phyloP scores from a whole-genome alignment of 2,797 vertebrate genomes.

The Aplochiton taeniatus region DNA sequence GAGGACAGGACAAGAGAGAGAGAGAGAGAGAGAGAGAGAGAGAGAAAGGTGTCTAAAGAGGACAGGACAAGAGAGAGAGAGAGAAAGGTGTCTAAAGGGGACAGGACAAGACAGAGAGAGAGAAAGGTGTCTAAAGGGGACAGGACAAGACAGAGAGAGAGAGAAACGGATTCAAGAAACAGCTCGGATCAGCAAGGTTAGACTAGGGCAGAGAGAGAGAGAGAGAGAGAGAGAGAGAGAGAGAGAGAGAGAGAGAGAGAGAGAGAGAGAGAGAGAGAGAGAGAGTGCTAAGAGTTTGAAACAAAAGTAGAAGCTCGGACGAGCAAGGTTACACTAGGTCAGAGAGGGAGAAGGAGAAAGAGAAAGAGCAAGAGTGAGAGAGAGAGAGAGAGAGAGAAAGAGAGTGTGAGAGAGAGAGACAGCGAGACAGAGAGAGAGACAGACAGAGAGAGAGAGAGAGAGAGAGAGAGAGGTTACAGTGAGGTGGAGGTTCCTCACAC shows the following conservation, averaged over 20 bases:
- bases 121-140: not conserved
- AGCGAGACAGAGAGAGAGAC: too few species aligned
- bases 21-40: not conserved
- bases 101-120: not conserved
- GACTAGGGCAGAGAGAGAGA: not conserved
- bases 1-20: not conserved
- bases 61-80: not conserved
- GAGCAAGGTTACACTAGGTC: constrained; percentile 1
- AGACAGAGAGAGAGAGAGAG: constrained; percentile 29
- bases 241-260: not conserved
- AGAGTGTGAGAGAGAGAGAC: constrained; percentile 19
- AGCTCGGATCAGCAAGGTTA: not conserved
- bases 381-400: constrained; percentile 25
- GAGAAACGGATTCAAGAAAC: too few species aligned
- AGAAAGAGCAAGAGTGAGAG: constrained; percentile 22
- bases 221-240: not conserved
- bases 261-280: constrained; percentile 10
- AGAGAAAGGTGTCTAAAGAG: not conserved
- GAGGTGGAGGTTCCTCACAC: constrained; percentile 15
- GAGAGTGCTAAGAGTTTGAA: constrained; percentile 6
- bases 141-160: not conserved
- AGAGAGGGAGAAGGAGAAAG: constrained; percentile 23
- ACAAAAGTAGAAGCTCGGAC: too few species aligned
- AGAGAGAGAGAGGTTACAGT: too few species aligned
- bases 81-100: not conserved